A percentile compares a stretch with the other conserved stretches of the same genome.
Conservation (phyloP, 2,888 invertebrate genomes). For the Oxycera nigricornis region DNA sequence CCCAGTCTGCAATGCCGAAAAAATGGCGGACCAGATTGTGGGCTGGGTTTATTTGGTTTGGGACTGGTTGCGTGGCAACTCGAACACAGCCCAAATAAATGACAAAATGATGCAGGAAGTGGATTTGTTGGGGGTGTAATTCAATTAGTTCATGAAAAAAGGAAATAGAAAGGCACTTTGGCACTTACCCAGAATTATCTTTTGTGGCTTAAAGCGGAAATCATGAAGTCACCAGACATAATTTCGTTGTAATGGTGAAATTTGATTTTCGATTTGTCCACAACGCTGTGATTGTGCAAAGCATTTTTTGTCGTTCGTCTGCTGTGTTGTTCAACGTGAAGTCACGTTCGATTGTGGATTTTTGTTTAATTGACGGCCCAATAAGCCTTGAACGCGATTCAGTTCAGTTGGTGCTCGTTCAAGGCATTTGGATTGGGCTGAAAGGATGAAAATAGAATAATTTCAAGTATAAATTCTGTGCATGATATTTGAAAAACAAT, state of each 20-base stretch:
- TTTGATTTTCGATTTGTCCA: not conserved
- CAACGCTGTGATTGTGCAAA: not conserved
- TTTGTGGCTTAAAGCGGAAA: slow-evolving; percentile 18
- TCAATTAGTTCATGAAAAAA: no score
- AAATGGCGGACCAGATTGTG: slow-evolving; percentile 25
- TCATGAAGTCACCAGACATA: slow-evolving; percentile 41
- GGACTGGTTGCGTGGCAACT: not conserved
- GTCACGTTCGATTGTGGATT: no score
- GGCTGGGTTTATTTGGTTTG: slow-evolving; percentile 17
- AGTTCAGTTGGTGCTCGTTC: not conserved
- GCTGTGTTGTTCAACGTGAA: not conserved
- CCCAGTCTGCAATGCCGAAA: not conserved
- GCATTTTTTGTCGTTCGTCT: slow-evolving; percentile 16
- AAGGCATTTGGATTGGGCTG: not conserved
- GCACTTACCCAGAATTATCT: slow-evolving; percentile 40
- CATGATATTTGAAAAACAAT: no score
- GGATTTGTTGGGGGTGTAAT: no score
- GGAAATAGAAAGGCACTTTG: no score
- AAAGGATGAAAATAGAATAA: no score
- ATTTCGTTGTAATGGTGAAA: slow-evolving; percentile 13
- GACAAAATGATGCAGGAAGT: no score
- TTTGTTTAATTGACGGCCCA: no score
- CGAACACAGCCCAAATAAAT: no score
- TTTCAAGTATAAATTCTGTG: no score
- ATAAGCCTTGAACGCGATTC: not conserved